Conservation (phyloP, 2,797 vertebrate genomes). For the Trachurus trachurus region DNA sequence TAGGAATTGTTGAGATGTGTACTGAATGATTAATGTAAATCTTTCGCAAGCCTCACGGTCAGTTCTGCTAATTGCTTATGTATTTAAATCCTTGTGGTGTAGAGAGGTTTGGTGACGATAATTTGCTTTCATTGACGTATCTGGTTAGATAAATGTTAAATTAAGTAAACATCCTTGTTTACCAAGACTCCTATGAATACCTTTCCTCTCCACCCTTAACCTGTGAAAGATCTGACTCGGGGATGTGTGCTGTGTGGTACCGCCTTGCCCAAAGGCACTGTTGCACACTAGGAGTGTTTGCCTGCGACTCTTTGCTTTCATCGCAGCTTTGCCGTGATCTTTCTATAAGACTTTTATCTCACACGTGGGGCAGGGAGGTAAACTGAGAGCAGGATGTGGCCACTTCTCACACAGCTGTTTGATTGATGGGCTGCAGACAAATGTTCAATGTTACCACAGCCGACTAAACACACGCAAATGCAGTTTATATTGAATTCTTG, state of each 20-base stretch:
- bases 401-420: slow-evolving; percentile 53
- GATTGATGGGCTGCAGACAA: slow-evolving; percentile 50
- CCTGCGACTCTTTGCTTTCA: slow-evolving; percentile 27
- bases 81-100: neutral
- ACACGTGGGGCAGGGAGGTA: slow-evolving; percentile 37
- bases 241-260: slow-evolving; percentile 49
- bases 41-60: neutral
- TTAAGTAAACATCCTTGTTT: slow-evolving; percentile 66
- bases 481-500: neutral
- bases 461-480: neutral
- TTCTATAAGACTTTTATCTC: slow-evolving; percentile 53
- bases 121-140: slow-evolving; percentile 34
- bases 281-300: slow-evolving; percentile 52
- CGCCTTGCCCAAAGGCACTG: slow-evolving; percentile 41
- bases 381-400: slow-evolving; percentile 77
- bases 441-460: slow-evolving; percentile 22
- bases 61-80: neutral
- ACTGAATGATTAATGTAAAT: neutral
- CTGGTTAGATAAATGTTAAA: slow-evolving; percentile 25
- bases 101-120: neutral
- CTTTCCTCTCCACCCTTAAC: slow-evolving; percentile 39
- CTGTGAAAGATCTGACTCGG: slow-evolving; percentile 27
- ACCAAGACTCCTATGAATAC: slow-evolving; percentile 28
- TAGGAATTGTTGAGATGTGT: neutral
- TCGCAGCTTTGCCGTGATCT: slow-evolving; percentile 31